Conservation (phyloP, 2,113 vertebrate genomes). For the Ageneiosus marmoratus region DNA sequence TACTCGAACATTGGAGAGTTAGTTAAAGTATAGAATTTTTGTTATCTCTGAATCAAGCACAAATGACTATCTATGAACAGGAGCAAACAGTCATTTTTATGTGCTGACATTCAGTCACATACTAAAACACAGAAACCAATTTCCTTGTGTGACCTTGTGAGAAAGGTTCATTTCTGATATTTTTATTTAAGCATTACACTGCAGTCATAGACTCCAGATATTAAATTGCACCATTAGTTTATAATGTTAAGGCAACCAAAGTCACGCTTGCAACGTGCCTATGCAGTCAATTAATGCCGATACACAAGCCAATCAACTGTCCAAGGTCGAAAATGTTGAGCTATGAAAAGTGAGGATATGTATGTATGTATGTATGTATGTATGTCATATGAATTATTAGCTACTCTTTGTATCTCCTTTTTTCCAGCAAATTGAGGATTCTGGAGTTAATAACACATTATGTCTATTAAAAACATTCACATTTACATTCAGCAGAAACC, state of each 20-base stretch:
- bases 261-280: constrained; percentile 4
- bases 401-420: neutral
- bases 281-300: constrained; percentile 29
- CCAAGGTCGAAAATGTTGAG: constrained; percentile 17
- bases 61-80: neutral
- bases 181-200: neutral
- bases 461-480: too few species aligned
- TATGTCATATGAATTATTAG: neutral
- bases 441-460: neutral
- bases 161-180: neutral
- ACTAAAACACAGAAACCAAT: neutral
- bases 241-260: constrained; percentile 3
- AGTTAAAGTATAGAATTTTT: neutral
- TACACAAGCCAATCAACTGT: constrained; percentile 18
- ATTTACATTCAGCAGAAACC: too few species aligned
- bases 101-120: neutral
- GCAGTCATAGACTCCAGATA: neutral
- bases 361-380: neutral
- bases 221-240: neutral
- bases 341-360: neutral
- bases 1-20: neutral
- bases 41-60: neutral
- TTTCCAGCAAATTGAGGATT: neutral
- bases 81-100: neutral
- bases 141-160: constrained; percentile 21